Conservation (phyloP, 2,888 invertebrate genomes). For the Drosophila borealis region DNA sequence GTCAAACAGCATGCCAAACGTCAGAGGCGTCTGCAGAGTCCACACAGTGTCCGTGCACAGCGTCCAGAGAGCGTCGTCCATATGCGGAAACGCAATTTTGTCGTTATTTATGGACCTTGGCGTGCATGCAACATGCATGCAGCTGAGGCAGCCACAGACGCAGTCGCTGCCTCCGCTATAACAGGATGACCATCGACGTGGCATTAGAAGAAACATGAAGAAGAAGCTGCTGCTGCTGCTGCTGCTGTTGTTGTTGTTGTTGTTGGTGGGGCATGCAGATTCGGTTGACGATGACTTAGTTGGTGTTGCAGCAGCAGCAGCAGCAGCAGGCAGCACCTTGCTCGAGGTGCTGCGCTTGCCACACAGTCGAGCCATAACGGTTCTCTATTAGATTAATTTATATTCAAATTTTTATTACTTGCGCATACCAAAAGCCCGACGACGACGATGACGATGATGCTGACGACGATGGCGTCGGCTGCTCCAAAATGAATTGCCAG, state of each 20-base stretch:
- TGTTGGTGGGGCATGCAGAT: slow-evolving; percentile 51
- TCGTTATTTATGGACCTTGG: slow-evolving; percentile 83
- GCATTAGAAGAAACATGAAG: slow-evolving; percentile 39
- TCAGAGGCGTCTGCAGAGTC: slow-evolving; percentile 39
- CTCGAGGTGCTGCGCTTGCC: slow-evolving; percentile 63
- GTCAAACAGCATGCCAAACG: slow-evolving; percentile 71
- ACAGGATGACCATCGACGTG: slow-evolving; percentile 69
- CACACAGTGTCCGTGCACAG: slow-evolving; percentile 4
- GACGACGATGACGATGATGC: slow-evolving; percentile 8
- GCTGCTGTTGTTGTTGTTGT: slow-evolving; percentile 3
- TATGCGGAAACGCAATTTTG: slow-evolving; percentile 84
- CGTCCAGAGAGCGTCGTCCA: slow-evolving; percentile 46
- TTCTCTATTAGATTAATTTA: slow-evolving; percentile 83
- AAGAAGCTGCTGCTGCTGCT: slow-evolving; percentile 4
- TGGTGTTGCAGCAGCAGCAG: slow-evolving; percentile 56
- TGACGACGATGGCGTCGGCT: slow-evolving; percentile 33
- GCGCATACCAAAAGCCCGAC: slow-evolving; percentile 68
- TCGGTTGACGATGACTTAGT: slow-evolving; percentile 74
- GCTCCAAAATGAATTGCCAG: slow-evolving; percentile 79
- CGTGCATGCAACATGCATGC: slow-evolving; percentile 76
- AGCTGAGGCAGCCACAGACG: slow-evolving; percentile 19
- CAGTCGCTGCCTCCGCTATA: slow-evolving; percentile 66
- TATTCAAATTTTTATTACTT: slow-evolving; percentile 84
- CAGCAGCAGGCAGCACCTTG: slow-evolving; percentile 68
- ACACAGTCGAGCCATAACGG: slow-evolving; percentile 75